Percentiles rank a stretch among this genome's conserved stretches.
Evolutionary conservation across 1,140 invertebrate species (phyloP).

Genomic region (Dryas iulia): DNA sequence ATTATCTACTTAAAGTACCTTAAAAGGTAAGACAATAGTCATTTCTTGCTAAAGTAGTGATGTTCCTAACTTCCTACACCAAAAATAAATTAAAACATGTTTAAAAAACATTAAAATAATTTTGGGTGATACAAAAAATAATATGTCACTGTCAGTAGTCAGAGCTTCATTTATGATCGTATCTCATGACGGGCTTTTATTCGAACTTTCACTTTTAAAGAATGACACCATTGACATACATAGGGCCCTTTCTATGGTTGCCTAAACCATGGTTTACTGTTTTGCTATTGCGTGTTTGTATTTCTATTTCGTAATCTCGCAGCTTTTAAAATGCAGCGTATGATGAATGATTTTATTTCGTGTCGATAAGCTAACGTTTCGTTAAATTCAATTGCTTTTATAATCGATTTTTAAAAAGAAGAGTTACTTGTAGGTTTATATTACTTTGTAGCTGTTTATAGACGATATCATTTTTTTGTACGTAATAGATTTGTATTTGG

Average conservation of each 20-base stretch:
- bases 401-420: not conserved
- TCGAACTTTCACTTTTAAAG: conserved; percentile 18
- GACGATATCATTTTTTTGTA: too few species aligned
- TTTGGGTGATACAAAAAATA: not conserved
- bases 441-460: too few species aligned
- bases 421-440: not conserved
- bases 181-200: not conserved
- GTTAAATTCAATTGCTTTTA: not conserved
- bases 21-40: too few species aligned
- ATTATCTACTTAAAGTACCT: too few species aligned
- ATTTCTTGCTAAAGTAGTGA: too few species aligned
- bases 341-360: not conserved
- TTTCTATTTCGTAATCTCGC: not conserved
- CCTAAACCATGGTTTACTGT: not conserved
- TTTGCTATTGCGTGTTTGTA: not conserved
- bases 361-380: not conserved
- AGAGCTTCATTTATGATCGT: not conserved
- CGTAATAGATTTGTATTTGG: too few species aligned
- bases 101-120: not conserved
- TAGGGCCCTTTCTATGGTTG: conserved; percentile 7
- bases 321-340: not conserved
- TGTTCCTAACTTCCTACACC: too few species aligned
- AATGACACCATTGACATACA: conserved; percentile 10
- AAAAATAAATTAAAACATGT: too few species aligned
- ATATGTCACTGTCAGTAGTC: not conserved